These are phyloP conservation scores for Pantherophis guttatus DNA, from an alignment of 2,113 vertebrate species.

Conservation along the genomic window DNA sequence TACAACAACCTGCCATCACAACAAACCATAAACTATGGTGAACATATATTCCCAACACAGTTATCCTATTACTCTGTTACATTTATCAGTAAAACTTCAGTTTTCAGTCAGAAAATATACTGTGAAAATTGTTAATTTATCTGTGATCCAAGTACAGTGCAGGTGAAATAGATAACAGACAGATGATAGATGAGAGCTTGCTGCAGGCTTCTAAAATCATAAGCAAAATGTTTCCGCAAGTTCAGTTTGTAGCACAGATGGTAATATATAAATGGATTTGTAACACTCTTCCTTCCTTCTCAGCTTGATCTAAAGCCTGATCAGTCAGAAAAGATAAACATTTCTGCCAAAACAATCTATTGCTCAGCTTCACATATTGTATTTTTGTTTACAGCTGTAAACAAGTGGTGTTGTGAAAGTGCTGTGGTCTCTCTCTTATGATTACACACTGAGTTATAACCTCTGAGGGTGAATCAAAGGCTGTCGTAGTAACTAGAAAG, in stretches of 20 bases:
- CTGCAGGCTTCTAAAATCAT: not conserved
- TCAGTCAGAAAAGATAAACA: not conserved
- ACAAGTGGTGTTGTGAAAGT: not conserved
- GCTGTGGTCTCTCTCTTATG: not conserved
- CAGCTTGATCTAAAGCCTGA: not conserved
- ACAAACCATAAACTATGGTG: not conserved
- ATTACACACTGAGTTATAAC: not conserved
- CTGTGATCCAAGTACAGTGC: not conserved
- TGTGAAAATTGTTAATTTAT: slow-evolving; percentile 8
- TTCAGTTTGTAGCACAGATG: not conserved
- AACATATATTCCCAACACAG: not conserved
- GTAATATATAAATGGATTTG: not conserved
- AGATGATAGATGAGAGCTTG: not conserved
- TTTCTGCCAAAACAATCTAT: not conserved
- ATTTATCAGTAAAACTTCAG: not conserved
- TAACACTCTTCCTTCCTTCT: not conserved
- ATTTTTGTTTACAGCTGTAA: not conserved
- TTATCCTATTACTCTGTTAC: not conserved
- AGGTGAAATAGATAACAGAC: not conserved
- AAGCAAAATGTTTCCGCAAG: not conserved
- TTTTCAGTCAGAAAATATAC: not conserved
- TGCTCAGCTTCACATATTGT: not conserved
- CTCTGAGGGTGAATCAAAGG: not conserved
- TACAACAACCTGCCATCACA: not conserved
- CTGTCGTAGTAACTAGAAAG: not conserved